Base-by-base conservation (phyloP, 2,797 vertebrate genomes). In the Sebastes diaconus region DNA sequence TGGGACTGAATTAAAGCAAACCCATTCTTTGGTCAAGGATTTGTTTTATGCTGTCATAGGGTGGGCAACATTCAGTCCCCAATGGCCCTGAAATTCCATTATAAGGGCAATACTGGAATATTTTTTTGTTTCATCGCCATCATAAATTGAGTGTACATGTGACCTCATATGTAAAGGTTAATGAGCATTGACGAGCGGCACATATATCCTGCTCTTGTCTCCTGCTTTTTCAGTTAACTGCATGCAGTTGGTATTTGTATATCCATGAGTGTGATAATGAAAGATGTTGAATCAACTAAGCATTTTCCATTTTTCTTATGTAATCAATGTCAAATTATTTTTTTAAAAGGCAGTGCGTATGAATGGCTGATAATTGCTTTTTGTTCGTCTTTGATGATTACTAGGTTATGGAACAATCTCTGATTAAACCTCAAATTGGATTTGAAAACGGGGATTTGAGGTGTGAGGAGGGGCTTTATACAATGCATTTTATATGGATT, bases 281-380 rank as follows among this genome's bases (percentile, higher is more conserved):
- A 78, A 61, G 68, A 84, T 76, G 75, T 78, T 88, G 58, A 92
- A 89, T 88, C 85, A 76, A 74, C 76, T 79, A 65, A 91, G 73
- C 77, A 73, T 90, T 85, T 89, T 89, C 85, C 70, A 93, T 94
- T 94, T 91, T 87, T 82, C 78, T 85, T 84, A 87, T 92, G 88
- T 85, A 93, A 94, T 93, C 89, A 90, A 73, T 82, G 80, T 20
- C 20, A 65, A 75, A 78, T 87, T 73, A 85, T 90, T 87, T 83
- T 83, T 25, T 27, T 83, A 36, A 81, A 80, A 89, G 34, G 69
- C 80, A 73, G 68, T 61, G 11, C 85, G 81, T 89, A 88, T 92
- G 93, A 95, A 90, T 50, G 77, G 60, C 68, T 91, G 87, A 93
- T 95, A 95, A 96, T 93, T 94, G 77, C 88, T 90, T 87, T 95